A percentile compares a stretch with the other conserved stretches of the same genome.
phyloP scores from a whole-genome alignment of 2,797 vertebrate species.

The Bradypus variegatus region DNA sequence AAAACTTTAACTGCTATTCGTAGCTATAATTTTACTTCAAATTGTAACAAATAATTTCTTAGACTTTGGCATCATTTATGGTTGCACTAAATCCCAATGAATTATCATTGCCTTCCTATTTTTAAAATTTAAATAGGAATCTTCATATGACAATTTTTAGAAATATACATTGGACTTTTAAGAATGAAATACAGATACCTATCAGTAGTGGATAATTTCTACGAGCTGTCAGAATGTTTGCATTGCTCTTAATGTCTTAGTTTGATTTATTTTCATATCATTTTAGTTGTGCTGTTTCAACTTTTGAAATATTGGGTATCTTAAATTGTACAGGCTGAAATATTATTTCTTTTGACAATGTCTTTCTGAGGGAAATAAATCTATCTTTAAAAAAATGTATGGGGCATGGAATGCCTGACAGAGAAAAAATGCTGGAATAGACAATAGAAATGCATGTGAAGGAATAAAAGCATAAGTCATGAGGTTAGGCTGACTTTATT shows the following conservation, averaged over 20 bases:
- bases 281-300: conserved; percentile 32
- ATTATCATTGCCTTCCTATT: not conserved
- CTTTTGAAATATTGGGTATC: conserved; percentile 27
- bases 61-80: not conserved
- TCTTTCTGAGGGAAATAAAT: not conserved
- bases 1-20: not conserved
- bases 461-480: not conserved
- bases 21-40: not conserved
- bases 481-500: not conserved
- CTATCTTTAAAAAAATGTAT: not conserved
- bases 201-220: not conserved
- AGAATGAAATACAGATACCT: not conserved
- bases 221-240: not conserved
- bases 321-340: not conserved
- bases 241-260: conserved; percentile 24
- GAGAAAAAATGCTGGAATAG: not conserved
- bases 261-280: conserved; percentile 41
- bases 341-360: conserved; percentile 38
- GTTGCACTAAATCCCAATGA: not conserved
- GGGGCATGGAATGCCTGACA: not conserved
- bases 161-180: not conserved
- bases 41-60: not conserved
- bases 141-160: not conserved
- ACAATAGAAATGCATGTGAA: not conserved
- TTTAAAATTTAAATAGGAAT: not conserved